A percentile compares a stretch with the other conserved stretches of the same genome.
phyloP scores from a whole-genome alignment of 2,888 invertebrate species.

The Dyspetes luteomarginatus region DNA sequence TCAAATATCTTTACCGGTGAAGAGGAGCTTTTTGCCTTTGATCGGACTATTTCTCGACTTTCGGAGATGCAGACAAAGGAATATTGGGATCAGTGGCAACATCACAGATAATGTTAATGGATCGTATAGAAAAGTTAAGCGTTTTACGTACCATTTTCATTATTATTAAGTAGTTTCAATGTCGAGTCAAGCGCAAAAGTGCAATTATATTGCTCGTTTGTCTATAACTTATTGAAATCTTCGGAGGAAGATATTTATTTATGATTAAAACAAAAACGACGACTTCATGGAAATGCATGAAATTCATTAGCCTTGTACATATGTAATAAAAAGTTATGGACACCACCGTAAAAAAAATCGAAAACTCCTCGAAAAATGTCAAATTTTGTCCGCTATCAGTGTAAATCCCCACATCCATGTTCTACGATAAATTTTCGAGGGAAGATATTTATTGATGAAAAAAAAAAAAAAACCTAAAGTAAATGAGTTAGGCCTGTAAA shows the following conservation, averaged over 20 bases:
- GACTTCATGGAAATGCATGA: not conserved
- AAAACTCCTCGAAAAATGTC: not conserved
- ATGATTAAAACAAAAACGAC: not conserved
- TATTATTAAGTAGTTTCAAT: constrained; percentile 32
- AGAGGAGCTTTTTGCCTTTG: constrained; percentile 98
- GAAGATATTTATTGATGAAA: no score
- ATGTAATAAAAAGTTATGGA: constrained; percentile 33
- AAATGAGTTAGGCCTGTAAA: constrained; percentile 23
- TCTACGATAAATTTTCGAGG: not conserved
- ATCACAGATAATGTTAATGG: constrained; percentile 75
- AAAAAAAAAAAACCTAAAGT: no score
- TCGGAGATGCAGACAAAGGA: constrained; percentile 98
- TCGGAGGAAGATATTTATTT: constrained; percentile 37
- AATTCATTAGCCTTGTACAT: constrained; percentile 29
- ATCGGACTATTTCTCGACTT: constrained; percentile 95
- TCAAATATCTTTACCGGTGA: constrained; percentile 98
- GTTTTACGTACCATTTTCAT: not conserved
- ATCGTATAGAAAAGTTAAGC: constrained; percentile 59
- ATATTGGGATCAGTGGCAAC: constrained; percentile 95
- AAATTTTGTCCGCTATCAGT: not conserved
- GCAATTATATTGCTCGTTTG: not conserved
- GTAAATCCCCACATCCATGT: not conserved
- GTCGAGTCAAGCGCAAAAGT: not conserved
- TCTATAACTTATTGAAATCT: constrained; percentile 7
- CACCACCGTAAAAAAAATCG: not conserved